A percentile compares a stretch with the other conserved stretches of the same genome.
These are phyloP conservation scores for Martes martes DNA, from an alignment of 2,113 vertebrate species.

Conservation along the genomic window DNA sequence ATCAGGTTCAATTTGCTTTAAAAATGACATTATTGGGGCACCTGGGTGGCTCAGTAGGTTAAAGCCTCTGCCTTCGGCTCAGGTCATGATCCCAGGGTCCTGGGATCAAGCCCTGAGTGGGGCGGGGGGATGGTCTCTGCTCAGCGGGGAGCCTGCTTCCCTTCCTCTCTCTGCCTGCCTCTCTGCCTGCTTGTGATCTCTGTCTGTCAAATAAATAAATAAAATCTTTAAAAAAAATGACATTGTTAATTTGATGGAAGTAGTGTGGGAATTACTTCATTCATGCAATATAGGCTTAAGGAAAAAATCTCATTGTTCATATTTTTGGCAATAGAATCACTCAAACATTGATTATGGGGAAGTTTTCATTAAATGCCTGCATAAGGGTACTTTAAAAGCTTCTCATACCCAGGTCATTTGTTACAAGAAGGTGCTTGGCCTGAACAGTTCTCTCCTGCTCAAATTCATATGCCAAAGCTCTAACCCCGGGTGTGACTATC, in stretches of 20 bases:
- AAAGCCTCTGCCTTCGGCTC: too few relatives aligned
- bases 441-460: neutral
- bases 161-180: too few relatives aligned
- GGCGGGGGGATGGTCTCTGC: too few relatives aligned
- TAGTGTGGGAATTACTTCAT: neutral
- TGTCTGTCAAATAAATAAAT: too few relatives aligned
- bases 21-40: neutral
- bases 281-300: neutral
- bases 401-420: neutral
- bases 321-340: neutral
- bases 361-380: neutral
- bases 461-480: neutral
- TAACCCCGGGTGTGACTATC: too few relatives aligned
- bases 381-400: neutral
- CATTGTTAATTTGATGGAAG: neutral
- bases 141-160: too few relatives aligned
- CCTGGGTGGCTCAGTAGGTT: too few relatives aligned
- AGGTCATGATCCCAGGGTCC: too few relatives aligned
- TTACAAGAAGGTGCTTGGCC: neutral
- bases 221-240: too few relatives aligned
- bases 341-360: neutral
- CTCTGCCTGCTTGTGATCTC: too few relatives aligned
- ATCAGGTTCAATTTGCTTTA: neutral
- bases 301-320: neutral
- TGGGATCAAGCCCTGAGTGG: too few relatives aligned